Conservation (phyloP, 2,888 invertebrate genomes). For the Chouioia cunea region DNA sequence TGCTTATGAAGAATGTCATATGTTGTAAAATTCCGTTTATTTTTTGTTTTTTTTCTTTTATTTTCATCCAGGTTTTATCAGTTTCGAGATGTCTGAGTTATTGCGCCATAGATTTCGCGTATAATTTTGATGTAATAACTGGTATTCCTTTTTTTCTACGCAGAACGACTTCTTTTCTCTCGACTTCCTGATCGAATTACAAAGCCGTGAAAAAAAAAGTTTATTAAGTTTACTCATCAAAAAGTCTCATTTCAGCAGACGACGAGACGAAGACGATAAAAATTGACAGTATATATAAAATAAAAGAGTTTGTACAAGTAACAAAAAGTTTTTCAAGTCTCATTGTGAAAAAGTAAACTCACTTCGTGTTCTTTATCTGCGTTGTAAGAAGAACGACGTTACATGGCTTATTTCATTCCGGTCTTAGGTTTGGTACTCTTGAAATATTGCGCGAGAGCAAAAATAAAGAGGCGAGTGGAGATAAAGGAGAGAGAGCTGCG, state of each 20-base stretch:
- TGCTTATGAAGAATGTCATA: no score
- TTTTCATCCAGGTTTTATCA: no score
- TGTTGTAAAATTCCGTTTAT: no score
- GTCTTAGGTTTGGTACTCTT: conserved; percentile 26
- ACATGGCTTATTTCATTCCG: conserved; percentile 32
- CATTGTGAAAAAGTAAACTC: conserved; percentile 21
- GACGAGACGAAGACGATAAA: background rate
- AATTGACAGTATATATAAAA: background rate
- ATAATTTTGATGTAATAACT: no score
- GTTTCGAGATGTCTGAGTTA: no score
- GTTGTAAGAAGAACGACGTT: conserved; percentile 23
- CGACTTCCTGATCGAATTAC: no score
- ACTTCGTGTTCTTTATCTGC: background rate
- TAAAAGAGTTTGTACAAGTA: conserved; percentile 26
- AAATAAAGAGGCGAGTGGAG: conserved; percentile 11
- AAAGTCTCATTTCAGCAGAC: conserved; percentile 11
- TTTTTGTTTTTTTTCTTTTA: no score
- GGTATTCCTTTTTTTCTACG: no score
- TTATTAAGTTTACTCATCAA: conserved; percentile 13
- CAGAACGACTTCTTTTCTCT: no score
- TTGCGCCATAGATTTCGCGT: no score
- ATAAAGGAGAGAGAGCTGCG: conserved; percentile 33
- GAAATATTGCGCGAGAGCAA: conserved; percentile 35
- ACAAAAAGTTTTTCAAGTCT: conserved; percentile 15
- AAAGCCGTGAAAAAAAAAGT: background rate